Evolutionary conservation across 2,888 invertebrate genomes (phyloP).

Genomic region (Agrotis clavis): DNA sequence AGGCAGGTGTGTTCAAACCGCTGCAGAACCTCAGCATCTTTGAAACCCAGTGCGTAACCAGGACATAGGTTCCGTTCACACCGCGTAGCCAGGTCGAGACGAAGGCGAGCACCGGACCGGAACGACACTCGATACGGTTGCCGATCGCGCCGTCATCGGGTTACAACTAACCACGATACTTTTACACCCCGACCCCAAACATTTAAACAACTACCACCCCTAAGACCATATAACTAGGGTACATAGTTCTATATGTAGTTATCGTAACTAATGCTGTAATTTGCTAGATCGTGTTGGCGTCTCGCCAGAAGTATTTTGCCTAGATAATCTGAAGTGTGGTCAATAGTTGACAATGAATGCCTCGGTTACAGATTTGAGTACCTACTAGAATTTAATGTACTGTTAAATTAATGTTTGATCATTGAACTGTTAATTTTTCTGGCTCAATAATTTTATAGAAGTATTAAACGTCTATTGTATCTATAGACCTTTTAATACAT

Average conservation of each 20-base stretch:
- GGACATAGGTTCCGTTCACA: constrained; percentile 81
- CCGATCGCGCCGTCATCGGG: constrained; percentile 79
- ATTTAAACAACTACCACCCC: constrained; percentile 51
- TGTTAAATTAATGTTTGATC: constrained; percentile 9
- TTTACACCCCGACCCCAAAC: constrained; percentile 29
- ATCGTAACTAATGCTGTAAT: constrained; percentile 50
- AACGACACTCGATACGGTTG: constrained; percentile 84
- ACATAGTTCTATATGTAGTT: constrained; percentile 4
- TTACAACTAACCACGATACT: constrained; percentile 73
- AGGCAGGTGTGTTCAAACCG: not conserved
- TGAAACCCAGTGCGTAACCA: constrained; percentile 69
- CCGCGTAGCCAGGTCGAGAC: constrained; percentile 72
- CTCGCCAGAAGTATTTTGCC: constrained; percentile 75
- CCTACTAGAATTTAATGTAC: constrained; percentile 40
- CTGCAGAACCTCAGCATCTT: constrained; percentile 18
- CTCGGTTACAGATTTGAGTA: constrained; percentile 48
- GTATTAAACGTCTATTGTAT: no score
- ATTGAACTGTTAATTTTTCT: constrained; percentile 5
- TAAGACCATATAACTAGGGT: constrained; percentile 47
- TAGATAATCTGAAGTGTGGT: constrained; percentile 74
- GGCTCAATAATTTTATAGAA: not conserved
- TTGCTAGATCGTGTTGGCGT: constrained; percentile 72
- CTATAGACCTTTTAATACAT: no score
- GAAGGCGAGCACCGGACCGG: constrained; percentile 77
- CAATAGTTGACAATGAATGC: constrained; percentile 71